These are phyloP conservation scores for Aphis craccivora DNA, from an alignment of 1,140 invertebrate species.

Conservation along the genomic window DNA sequence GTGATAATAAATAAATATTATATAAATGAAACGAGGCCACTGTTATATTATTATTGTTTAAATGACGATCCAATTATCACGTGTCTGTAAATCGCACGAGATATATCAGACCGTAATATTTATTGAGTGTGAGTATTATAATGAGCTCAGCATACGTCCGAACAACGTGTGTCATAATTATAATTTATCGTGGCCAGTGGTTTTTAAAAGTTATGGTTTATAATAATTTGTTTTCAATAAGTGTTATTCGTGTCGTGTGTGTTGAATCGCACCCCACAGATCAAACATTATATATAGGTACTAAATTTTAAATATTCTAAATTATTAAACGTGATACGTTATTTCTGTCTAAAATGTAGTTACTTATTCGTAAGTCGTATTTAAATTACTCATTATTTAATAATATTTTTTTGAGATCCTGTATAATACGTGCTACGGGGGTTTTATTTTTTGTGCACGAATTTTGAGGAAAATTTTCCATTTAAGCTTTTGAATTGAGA, in stretches of 20 bases:
- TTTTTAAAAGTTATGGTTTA: neutral
- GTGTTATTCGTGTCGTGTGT: neutral
- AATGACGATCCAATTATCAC: neutral
- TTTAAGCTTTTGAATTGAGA: neutral
- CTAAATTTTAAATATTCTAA: neutral
- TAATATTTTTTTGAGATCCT: neutral
- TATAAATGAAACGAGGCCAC: neutral
- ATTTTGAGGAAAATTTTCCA: neutral
- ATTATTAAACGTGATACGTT: neutral
- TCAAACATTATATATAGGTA: neutral
- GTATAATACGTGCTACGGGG: neutral
- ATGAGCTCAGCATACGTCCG: neutral
- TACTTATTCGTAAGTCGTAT: neutral
- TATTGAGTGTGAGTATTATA: neutral
- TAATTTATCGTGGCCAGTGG: neutral
- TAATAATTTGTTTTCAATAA: slow-evolving; percentile 8
- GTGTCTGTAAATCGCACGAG: neutral
- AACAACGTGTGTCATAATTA: neutral
- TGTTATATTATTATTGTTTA: neutral
- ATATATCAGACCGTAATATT: neutral
- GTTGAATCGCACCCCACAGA: neutral
- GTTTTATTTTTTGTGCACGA: too few species aligned
- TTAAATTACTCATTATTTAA: neutral
- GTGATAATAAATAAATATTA: neutral
- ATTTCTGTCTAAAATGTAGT: neutral